Evolutionary conservation across 1,140 invertebrate species (phyloP), one percentile per base, ranked within the genome.

Genomic region (Heliconius eleuchia): DNA sequence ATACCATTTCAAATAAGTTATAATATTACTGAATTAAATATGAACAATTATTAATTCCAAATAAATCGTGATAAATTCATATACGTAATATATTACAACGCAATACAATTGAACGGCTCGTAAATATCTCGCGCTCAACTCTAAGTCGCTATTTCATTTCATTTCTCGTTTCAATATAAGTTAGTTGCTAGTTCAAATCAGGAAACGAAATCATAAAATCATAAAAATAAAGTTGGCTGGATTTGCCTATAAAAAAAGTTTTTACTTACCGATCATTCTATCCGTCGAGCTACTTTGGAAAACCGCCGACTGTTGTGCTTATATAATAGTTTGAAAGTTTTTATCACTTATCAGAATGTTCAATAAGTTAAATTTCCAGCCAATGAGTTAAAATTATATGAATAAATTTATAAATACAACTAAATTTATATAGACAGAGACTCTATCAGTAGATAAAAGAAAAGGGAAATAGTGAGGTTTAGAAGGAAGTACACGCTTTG

Each of bases 201-300:
- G 60, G 27, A 30, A 66, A 66, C 9, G 27, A 66, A 16, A 30
- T 66, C 23, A 30, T 66, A 5, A 66, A 16, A 30, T 66, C 23
- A 30, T 66, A 5, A 16, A 30, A 13, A 16, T 66, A 30, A 66
- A 66, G 60, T 66, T 30, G 27, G 13, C 9, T 9, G 9, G 11
- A 16, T 66, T 66, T 66, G 13, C 13, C 7, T 37, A 84, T 80
- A 50, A 83, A 84, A 30, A 81, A 86, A 84, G 71, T 86, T 85
- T 77, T 81, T 71, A 90, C 92, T 94, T 83, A 94, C 92, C 90
- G 34, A 94, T 92, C 92, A 94, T 94, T 91, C 85, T 92, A 89
- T 84, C 84, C 87, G 85, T 80, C 84, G 76, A 84, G 73, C 72
- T 82, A 84, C 84, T 86, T 84, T 77, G 82, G 50, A 83, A 86